phyloP scores from a whole-genome alignment of 2,888 invertebrate species.

The Chromoteleia sp. region DNA sequence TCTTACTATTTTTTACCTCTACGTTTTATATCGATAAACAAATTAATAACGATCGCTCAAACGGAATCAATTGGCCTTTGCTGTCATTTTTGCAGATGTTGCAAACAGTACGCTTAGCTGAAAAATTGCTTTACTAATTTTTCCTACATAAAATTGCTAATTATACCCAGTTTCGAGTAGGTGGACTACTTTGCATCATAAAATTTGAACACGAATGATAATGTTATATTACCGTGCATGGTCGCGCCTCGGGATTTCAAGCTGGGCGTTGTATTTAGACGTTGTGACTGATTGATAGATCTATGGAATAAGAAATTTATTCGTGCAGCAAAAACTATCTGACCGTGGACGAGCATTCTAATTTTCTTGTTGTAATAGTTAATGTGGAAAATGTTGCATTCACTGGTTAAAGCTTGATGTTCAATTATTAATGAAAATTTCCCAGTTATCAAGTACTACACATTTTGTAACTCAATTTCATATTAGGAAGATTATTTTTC shows the following conservation, averaged over 20 bases:
- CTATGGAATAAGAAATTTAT: conserved; percentile 13
- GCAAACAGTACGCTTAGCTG: too few relatives aligned
- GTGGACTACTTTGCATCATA: conserved; percentile 19
- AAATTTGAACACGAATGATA: conserved; percentile 12
- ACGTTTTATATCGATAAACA: too few relatives aligned
- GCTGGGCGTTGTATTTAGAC: conserved; percentile 19
- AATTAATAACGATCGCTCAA: too few relatives aligned
- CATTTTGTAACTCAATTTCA: too few relatives aligned
- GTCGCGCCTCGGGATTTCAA: conserved; percentile 23
- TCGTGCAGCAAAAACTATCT: background rate
- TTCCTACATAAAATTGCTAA: background rate
- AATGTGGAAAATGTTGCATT: background rate
- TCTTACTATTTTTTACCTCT: background rate
- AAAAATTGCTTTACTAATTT: background rate
- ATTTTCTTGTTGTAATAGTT: background rate
- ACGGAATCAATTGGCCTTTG: too few relatives aligned
- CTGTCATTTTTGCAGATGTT: too few relatives aligned
- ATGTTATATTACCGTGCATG: conserved; percentile 25
- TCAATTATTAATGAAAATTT: conserved; percentile 20
- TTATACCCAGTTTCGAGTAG: conserved; percentile 6
- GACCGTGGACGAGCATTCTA: background rate
- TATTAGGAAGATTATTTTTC: too few relatives aligned
- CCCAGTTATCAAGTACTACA: too few relatives aligned
- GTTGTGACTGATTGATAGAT: conserved; percentile 17
- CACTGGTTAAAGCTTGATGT: too few relatives aligned